A percentile compares a stretch with the other conserved stretches of the same genome.
Conservation (phyloP, 2,113 vertebrate genomes). For the Pungitius pungitius region DNA sequence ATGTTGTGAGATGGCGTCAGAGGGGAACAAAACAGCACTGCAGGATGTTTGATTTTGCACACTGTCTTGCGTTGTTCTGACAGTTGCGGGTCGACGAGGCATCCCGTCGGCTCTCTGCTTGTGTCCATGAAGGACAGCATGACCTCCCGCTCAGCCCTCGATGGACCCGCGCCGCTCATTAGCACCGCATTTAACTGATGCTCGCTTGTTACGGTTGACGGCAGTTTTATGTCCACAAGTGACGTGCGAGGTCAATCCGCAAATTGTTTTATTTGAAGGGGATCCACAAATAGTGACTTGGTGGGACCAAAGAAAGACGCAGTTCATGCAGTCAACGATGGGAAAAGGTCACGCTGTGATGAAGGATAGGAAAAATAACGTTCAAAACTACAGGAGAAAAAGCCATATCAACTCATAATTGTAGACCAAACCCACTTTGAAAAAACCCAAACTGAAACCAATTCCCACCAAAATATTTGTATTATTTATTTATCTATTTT, state of each 20-base stretch:
- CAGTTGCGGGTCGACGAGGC: slow-evolving; percentile 39
- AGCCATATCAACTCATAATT: background rate
- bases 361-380: background rate
- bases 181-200: background rate
- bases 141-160: slow-evolving; percentile 38
- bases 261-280: background rate
- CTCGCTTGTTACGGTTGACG: background rate
- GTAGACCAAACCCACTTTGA: background rate
- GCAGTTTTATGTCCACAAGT: slow-evolving; percentile 12
- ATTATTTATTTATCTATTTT: background rate
- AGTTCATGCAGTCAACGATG: background rate
- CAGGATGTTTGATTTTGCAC: slow-evolving; percentile 30
- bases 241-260: slow-evolving; percentile 16
- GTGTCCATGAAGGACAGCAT: slow-evolving; percentile 57
- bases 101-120: slow-evolving; percentile 11
- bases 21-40: slow-evolving; percentile 5
- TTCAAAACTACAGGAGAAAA: background rate
- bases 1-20: slow-evolving; percentile 19
- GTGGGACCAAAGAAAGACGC: no score
- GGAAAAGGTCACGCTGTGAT: background rate
- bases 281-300: background rate
- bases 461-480: background rate
- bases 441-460: background rate
- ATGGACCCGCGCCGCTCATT: slow-evolving; percentile 23
- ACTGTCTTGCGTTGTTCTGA: slow-evolving; percentile 33